Evolutionary conservation across 2,888 invertebrate species (phyloP).

Genomic region (Nebria salina): DNA sequence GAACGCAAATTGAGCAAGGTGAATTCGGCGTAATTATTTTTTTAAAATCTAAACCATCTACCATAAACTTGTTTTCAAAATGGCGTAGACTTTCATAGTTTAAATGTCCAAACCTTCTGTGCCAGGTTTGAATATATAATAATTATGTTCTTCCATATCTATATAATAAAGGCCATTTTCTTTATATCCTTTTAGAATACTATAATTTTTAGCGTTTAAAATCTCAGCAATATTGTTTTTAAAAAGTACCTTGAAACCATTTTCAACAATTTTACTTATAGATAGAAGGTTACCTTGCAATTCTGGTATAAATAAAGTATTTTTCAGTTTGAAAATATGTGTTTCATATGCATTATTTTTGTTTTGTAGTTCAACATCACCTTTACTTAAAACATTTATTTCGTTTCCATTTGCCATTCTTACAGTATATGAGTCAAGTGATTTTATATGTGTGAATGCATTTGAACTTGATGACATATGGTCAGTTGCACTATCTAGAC

Average conservation of each 20-base stretch:
- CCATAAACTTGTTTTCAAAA: slow-evolving; percentile 3
- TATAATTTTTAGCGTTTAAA: not conserved
- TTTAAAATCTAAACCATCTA: slow-evolving; percentile 18
- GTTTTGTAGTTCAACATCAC: not conserved
- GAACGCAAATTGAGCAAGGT: not conserved
- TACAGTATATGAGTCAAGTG: not conserved
- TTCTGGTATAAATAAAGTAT: slow-evolving; percentile 25
- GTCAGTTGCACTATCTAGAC: not conserved
- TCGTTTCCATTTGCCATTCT: slow-evolving; percentile 13
- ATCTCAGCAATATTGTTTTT: slow-evolving; percentile 9
- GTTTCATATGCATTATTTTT: not conserved
- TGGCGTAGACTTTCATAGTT: slow-evolving; percentile 1
- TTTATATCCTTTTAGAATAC: not conserved
- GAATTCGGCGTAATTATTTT: not conserved
- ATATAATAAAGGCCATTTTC: slow-evolving; percentile 13
- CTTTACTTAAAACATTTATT: not conserved
- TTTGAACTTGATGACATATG: slow-evolving; percentile 11
- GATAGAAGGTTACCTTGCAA: slow-evolving; percentile 20
- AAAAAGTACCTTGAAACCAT: slow-evolving; percentile 21
- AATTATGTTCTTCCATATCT: not conserved
- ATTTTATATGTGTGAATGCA: slow-evolving; percentile 6
- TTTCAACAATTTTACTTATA: slow-evolving; percentile 10
- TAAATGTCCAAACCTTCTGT: slow-evolving; percentile 8
- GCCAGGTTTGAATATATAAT: not conserved
- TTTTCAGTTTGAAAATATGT: not conserved